Evolutionary conservation across 2,113 vertebrate species (phyloP).

Genomic region (Hippocampus abdominalis): DNA sequence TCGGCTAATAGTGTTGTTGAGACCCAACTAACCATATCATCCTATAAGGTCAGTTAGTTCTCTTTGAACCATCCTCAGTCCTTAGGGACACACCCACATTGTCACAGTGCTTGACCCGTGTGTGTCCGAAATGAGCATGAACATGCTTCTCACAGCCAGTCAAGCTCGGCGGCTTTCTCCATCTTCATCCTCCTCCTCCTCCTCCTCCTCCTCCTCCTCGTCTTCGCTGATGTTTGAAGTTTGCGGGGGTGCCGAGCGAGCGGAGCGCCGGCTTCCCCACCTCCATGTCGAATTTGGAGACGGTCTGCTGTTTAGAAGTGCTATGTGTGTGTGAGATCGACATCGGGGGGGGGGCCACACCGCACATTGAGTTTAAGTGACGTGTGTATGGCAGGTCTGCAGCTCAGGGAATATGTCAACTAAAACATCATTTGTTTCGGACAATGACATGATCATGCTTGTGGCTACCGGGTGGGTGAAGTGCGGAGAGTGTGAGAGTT

Average conservation of each 20-base stretch:
- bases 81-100: conserved; percentile 30
- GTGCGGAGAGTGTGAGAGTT: conserved; percentile 46
- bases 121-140: conserved; percentile 31
- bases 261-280: conserved; percentile 50
- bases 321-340: conserved; percentile 42
- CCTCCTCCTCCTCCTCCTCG: not conserved
- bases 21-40: conserved; percentile 30
- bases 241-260: conserved; percentile 13
- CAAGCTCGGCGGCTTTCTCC: conserved; percentile 2
- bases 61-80: conserved; percentile 36
- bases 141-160: conserved; percentile 49
- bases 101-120: conserved; percentile 41
- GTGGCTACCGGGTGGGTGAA: conserved; percentile 21
- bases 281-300: conserved; percentile 64
- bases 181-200: not conserved
- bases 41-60: conserved; percentile 44
- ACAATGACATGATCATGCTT: not conserved
- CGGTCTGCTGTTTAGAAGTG: conserved; percentile 53
- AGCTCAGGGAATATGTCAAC: not conserved
- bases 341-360: conserved; percentile 19
- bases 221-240: conserved; percentile 36
- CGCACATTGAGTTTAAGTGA: not conserved
- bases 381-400: not conserved
- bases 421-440: not conserved
- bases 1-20: conserved; percentile 28